phyloP scores from a whole-genome alignment of 2,113 vertebrate species.

The Paradoxurus hermaphroditus region DNA sequence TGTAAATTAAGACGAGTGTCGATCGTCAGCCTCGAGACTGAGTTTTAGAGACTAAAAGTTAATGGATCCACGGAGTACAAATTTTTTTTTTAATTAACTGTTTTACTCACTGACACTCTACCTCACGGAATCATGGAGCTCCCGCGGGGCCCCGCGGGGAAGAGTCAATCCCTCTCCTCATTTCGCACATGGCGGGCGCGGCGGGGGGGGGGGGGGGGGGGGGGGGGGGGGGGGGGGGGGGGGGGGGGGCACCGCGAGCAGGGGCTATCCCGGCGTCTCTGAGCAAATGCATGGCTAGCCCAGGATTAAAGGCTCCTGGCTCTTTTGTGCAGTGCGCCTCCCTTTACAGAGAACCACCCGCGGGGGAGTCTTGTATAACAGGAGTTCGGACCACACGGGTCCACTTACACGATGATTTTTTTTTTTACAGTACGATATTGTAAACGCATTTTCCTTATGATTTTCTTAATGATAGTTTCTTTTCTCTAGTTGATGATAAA shows the following conservation, averaged over 20 bases:
- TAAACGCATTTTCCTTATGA: background rate
- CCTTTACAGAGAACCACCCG: background rate
- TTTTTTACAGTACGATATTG: background rate
- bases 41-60: background rate
- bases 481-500: background rate
- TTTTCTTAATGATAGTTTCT: background rate
- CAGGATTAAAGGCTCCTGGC: background rate
- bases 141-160: too few species aligned
- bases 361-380: background rate
- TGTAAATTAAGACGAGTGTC: background rate
- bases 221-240: background rate
- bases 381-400: background rate
- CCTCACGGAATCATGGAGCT: background rate
- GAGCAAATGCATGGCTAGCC: background rate
- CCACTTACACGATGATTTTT: background rate
- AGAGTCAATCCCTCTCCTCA: background rate
- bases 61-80: background rate
- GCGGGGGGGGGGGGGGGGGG: background rate
- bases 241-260: fast-evolving
- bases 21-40: background rate
- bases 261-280: background rate
- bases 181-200: background rate
- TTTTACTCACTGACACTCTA: background rate
- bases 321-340: background rate
- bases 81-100: background rate